These are phyloP conservation scores for Acropternis orthonyx DNA, from an alignment of 2,797 vertebrate genomes.

Conservation along the genomic window DNA sequence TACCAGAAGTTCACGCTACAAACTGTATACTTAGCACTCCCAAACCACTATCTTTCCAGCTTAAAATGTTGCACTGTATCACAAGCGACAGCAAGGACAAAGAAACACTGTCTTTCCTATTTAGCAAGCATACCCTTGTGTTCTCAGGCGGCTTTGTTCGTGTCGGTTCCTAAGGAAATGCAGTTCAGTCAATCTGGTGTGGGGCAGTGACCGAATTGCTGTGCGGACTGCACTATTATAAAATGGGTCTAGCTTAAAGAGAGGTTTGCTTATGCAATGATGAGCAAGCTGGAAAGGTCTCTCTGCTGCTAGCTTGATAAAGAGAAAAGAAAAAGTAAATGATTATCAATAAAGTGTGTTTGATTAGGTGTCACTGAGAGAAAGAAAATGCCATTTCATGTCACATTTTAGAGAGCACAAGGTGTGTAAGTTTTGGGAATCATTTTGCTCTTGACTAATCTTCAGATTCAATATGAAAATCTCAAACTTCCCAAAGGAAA, in stretches of 20 bases:
- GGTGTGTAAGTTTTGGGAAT: not conserved
- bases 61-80: not conserved
- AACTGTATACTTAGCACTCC: not conserved
- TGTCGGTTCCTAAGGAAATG: not conserved
- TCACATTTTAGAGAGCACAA: conserved; percentile 42
- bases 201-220: fast-evolving
- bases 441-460: conserved; percentile 30
- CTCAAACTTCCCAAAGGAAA: conserved; percentile 72
- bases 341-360: conserved; percentile 26
- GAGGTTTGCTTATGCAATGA: not conserved
- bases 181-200: not conserved
- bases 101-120: not conserved
- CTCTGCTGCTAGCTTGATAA: conserved; percentile 34
- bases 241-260: not conserved
- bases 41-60: not conserved
- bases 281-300: conserved; percentile 44
- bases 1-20: not conserved
- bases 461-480: conserved; percentile 44
- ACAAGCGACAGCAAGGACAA: not conserved
- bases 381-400: conserved; percentile 64
- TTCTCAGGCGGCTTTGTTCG: not conserved
- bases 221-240: fast-evolving
- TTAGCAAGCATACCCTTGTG: not conserved
- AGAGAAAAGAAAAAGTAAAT: conserved; percentile 49
- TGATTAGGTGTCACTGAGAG: conserved; percentile 59